Evolutionary conservation across 2,888 invertebrate genomes (phyloP).

Genomic region (Limnephilus lunatus): DNA sequence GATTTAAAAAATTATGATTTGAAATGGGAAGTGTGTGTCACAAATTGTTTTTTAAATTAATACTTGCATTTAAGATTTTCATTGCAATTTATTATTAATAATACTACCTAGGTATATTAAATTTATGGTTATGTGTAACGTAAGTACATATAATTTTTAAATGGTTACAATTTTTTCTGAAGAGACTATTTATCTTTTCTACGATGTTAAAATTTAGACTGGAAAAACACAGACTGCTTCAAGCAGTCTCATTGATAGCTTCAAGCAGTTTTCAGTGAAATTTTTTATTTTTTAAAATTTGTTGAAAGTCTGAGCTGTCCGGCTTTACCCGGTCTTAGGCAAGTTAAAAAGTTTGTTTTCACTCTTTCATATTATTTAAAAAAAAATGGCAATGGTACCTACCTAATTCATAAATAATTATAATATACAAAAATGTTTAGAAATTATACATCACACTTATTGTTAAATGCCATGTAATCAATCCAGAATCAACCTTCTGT

Average conservation of each 20-base stretch:
- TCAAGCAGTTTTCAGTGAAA: too few species aligned
- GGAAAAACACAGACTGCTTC: not conserved
- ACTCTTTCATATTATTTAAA: too few species aligned
- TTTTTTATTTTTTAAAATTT: too few species aligned
- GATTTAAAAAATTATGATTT: too few species aligned
- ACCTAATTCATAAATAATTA: too few species aligned
- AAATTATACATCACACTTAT: not conserved
- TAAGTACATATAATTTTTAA: not conserved
- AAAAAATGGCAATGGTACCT: too few species aligned
- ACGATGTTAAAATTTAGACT: not conserved
- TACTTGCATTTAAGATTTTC: not conserved
- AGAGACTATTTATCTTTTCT: not conserved
- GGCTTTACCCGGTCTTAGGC: not conserved
- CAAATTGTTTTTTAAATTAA: not conserved
- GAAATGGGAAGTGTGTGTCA: not conserved
- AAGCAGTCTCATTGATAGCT: not conserved
- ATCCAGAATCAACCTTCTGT: not conserved
- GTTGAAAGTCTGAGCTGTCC: not conserved
- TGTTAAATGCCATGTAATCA: not conserved
- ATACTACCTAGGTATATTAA: not conserved
- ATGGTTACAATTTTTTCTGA: not conserved
- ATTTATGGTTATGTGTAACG: too few species aligned
- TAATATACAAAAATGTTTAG: not conserved
- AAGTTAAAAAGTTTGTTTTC: not conserved
- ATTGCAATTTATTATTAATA: too few species aligned